Conservation (phyloP, 2,888 invertebrate species). For the Pollenia angustigena region DNA sequence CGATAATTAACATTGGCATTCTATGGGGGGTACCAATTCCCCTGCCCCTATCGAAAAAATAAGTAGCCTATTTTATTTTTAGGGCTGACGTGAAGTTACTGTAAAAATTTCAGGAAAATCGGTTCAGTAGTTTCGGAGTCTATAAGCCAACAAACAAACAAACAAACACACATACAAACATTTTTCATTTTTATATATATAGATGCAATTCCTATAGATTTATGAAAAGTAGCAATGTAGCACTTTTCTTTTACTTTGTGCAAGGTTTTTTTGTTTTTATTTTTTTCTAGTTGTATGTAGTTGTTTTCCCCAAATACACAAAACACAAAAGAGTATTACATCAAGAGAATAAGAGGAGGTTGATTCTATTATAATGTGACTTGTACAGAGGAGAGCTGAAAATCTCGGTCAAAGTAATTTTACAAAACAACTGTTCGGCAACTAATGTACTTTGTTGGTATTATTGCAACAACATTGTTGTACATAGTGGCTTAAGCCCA, state of each 20-base stretch:
- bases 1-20: no score
- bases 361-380: constrained; percentile 25
- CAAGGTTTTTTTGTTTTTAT: constrained; percentile 42
- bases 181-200: no score
- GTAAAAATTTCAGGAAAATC: no score
- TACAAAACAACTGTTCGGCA: constrained; percentile 79
- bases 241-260: constrained; percentile 59
- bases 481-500: constrained; percentile 42
- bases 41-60: no score
- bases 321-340: constrained; percentile 53
- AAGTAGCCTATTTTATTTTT: no score
- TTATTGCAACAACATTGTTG: constrained; percentile 65
- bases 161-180: no score
- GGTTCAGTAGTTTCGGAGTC: no score
- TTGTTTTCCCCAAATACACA: constrained; percentile 44
- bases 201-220: constrained; percentile 52
- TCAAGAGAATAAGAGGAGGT: constrained; percentile 32
- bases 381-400: constrained; percentile 64
- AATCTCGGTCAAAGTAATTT: constrained; percentile 84
- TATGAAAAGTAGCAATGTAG: constrained; percentile 53
- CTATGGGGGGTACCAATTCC: no score
- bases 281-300: constrained; percentile 36
- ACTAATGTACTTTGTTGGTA: constrained; percentile 52
- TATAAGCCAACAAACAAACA: no score
- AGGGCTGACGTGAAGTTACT: no score